Percentiles rank a stretch among this genome's conserved stretches.
These are phyloP conservation scores for Hipposideros armiger DNA, from an alignment of 2,113 vertebrate species.

Conservation along the genomic window DNA sequence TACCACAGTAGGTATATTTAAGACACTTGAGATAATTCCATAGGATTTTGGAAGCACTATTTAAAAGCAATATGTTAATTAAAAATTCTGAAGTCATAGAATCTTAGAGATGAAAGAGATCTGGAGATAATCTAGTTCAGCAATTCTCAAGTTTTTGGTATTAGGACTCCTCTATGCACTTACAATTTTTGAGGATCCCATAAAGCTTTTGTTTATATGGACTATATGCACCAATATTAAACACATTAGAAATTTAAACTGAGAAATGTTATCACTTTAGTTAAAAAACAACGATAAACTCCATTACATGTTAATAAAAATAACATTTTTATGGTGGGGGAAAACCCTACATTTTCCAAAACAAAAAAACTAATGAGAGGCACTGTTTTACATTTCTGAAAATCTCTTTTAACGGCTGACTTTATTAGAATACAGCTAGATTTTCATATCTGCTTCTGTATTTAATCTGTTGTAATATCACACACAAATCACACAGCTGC, in stretches of 20 bases:
- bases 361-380: conserved; percentile 14
- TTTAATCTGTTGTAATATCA: not conserved
- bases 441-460: conserved; percentile 14
- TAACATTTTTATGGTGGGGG: not conserved
- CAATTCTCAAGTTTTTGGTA: not conserved
- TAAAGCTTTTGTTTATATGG: conserved; percentile 19
- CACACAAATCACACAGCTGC: not conserved
- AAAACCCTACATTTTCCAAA: not conserved
- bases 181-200: not conserved
- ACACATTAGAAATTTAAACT: conserved; percentile 52
- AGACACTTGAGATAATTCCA: not conserved
- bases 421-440: conserved; percentile 30
- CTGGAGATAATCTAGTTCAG: not conserved
- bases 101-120: not conserved
- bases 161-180: not conserved
- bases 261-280: conserved; percentile 25
- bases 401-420: conserved; percentile 19
- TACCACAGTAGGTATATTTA: not conserved
- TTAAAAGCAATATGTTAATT: not conserved
- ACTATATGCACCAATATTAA: not conserved
- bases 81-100: not conserved
- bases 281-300: not conserved
- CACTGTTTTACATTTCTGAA: conserved; percentile 20
- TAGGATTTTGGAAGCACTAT: not conserved
- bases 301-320: not conserved